Base-by-base conservation (phyloP, 2,888 invertebrate species). In the Lampropteryx suffumata region DNA sequence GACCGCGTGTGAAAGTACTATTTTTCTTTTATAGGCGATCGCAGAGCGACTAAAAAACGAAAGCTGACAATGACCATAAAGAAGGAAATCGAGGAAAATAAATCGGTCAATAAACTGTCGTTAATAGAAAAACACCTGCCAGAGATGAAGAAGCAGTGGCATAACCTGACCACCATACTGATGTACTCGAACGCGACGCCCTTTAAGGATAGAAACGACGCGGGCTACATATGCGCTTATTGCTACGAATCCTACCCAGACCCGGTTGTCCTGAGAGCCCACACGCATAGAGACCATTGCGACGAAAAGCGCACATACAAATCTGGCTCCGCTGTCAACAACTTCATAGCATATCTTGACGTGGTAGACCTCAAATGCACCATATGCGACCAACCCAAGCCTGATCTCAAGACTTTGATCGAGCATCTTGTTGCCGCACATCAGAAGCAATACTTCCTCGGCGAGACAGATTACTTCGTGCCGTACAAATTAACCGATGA, bases 21-120 rank as follows among this genome's bases (percentile, higher is more conserved):
- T 85, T 87, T 88, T 61, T 88, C 87, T 88, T 88, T 88, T 88
- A 84, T 88, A 89, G 88, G 88, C 82, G 73, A 71, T 59, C 76
- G 78, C 68, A 76, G 84, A 73, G 78, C 78, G 62, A 65, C 75
- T 64, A 84, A 84, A 80, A 84, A 76, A 72, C 71, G 70, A 62
- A 83, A 82, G 74, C 73, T 67, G 65, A 63, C 74, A 52, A 64
- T 82, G 63, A 64, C 73, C 51, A 63, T 82, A 61, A 82, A 78
- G 67, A 79, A 72, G 57, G 82, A 80, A 69, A 65, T 50, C 57
- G 76, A 67, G 55, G 70, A 67, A 48, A 57, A 52, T 42, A 66
- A 70, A 54, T 64, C 63, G 26, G 64, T 73, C 54, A 66, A 69
- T 68, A 76, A 73, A 49, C 49, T 58, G 14, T 41, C 59, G 12